A percentile compares a stretch with the other conserved stretches of the same genome.
These are phyloP conservation scores for Pachyuromys duprasi DNA, from an alignment of 2,797 vertebrate species.

Conservation along the genomic window DNA sequence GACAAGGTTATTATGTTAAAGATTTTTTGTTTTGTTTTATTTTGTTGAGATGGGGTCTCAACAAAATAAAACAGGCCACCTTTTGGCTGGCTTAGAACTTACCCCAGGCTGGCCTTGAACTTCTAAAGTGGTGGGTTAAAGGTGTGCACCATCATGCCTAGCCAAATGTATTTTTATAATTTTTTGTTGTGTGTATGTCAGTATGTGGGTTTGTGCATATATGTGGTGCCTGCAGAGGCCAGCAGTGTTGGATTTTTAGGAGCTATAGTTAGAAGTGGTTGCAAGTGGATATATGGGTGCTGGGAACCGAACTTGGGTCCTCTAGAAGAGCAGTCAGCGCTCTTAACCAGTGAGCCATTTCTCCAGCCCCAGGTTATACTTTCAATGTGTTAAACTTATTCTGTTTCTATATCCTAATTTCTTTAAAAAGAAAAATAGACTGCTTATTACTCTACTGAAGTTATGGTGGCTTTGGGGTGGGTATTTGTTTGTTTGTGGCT, in stretches of 20 bases:
- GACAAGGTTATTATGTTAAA: not conserved
- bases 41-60: not conserved
- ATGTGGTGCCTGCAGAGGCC: not conserved
- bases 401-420: not conserved
- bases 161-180: not conserved
- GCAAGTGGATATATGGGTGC: not conserved
- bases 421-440: not conserved
- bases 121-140: not conserved
- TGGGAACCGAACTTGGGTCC: not conserved
- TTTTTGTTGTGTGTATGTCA: not conserved
- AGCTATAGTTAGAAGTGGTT: not conserved
- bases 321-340: not conserved
- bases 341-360: not conserved
- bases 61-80: too few relatives aligned
- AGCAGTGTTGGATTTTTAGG: not conserved
- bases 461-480: not conserved
- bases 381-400: not conserved
- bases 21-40: not conserved
- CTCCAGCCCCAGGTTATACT: not conserved
- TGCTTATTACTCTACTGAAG: conserved; percentile 11
- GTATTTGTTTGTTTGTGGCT: not conserved
- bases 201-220: not conserved
- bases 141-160: not conserved
- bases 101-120: not conserved
- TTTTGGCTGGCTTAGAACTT: not conserved